Evolutionary conservation across 2,113 vertebrate genomes (phyloP), one percentile per base, ranked within the genome.

Genomic region (Pomatostomus ruficeps): DNA sequence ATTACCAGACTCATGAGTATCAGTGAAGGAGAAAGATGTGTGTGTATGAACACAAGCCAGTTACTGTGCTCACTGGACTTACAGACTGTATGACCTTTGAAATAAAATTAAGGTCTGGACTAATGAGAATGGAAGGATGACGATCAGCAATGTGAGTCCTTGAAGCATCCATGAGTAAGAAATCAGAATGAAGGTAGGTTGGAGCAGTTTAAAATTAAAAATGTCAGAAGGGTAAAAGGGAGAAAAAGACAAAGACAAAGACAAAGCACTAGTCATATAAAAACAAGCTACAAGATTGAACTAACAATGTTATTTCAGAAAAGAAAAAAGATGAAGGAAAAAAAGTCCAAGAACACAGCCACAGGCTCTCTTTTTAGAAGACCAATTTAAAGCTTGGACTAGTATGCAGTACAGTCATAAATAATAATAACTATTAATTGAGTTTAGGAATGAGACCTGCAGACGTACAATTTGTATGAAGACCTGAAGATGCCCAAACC

Each of bases 391-490:
- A 91, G n/a, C 78, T 75, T 85, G 43, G 73, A 67, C 67, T 96
- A 85, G 45, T 77, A 91, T 88, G 91, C 86, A 83, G 55, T 91
- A 43, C 58, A 51, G 72, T 96, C 94, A 96, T 97, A 96, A 97
- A 96, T 97, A 96, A 96, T 96, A 95, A 96, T 97, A 96, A 89
- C 94, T 95, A 92, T 97, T 96, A 97, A 96, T 97, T 97, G 96
- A 96, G 65, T 96, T 90, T 91, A 92, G 85, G 88, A 83, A 90
- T 88, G 91, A 95, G 85, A 94, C 72, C 90, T 86, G 88, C 90
- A 88, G 91, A 96, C 79, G 88, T 93, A 86, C 4, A 33, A 84
- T 94, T 97, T 90, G n/a, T 96, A n/a, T 35, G 90, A 93, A 94
- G 91, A 95, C 63, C 67, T 74, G 88, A 93, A 95, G 95, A 77